A percentile compares a stretch with the other conserved stretches of the same genome.
Evolutionary conservation across 2,113 vertebrate species (phyloP).

Genomic region (Percina caprodes): DNA sequence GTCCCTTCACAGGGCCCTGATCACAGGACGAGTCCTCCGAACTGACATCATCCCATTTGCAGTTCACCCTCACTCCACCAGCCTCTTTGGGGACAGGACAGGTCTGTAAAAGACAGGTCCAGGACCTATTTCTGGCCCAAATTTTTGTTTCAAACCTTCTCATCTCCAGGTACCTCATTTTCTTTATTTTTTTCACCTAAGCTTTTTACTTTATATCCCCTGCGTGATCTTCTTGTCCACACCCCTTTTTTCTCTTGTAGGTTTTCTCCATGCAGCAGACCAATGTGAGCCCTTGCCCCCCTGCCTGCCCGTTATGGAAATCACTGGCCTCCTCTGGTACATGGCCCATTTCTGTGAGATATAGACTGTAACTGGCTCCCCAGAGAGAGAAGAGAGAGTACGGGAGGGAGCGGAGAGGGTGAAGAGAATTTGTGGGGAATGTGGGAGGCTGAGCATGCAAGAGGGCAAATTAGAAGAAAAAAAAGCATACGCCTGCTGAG

Average conservation of each 20-base stretch:
- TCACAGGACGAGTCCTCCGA: not conserved
- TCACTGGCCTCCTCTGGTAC: constrained; percentile 44
- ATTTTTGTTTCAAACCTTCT: constrained; percentile 4
- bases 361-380: constrained; percentile 51
- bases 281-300: constrained; percentile 3
- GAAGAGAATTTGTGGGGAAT: constrained; percentile 26
- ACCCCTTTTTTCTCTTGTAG: constrained; percentile 5
- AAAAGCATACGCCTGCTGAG: constrained; percentile 21
- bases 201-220: not conserved
- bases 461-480: constrained; percentile 23
- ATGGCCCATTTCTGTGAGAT: constrained; percentile 47
- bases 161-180: constrained; percentile 6
- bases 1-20: constrained; percentile 3
- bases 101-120: constrained; percentile 19
- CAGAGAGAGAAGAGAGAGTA: constrained; percentile 12
- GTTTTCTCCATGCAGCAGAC: constrained; percentile 49
- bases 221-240: constrained; percentile 7
- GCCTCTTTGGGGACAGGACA: not conserved
- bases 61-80: not conserved
- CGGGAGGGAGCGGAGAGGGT: not conserved
- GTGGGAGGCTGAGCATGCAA: constrained; percentile 15
- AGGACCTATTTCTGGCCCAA: constrained; percentile 6
- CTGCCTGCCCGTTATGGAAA: constrained; percentile 43
- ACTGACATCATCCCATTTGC: constrained; percentile 42
- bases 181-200: not conserved